Base-by-base conservation (phyloP, 2,888 invertebrate genomes). In the Dione vanillae region DNA sequence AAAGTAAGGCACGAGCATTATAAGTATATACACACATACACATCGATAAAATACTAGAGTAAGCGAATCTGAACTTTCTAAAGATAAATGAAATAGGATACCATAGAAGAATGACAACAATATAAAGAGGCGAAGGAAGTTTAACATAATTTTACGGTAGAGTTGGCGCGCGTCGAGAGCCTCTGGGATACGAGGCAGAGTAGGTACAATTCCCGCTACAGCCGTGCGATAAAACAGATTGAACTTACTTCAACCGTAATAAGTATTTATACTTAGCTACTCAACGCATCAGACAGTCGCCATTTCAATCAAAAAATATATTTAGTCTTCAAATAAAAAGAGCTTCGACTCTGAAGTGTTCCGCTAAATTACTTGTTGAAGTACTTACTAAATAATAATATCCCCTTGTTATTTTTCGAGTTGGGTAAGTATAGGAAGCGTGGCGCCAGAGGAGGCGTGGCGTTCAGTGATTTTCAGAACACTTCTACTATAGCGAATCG, bases 171-270 rank as follows among this genome's bases (percentile, higher is more conserved):
- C 81, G 82, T 83, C 83, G 83, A 83, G 78, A 84, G 84, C 83
- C 83, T 85, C 76, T 78, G 77, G 84, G 83, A 83, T 86, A 85
- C 83, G 83, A 84, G 82, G 79, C 82, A 80, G 79, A 85, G 86
- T 56, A 56, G 37, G 37, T 88, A 85, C 87, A 86, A 88, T 90
- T 87, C 82, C 81, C 78, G 85, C 87, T 88, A 85, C 90, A 91
- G 90, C 85, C 83, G 86, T 77, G 76, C 89, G 88, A 91, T 92
- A 91, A 91, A 91, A 89, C 84, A 91, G 89, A 92, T 92, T 91
- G 92, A 89, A 89, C 86, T 88, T 84, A 88, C 86, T 89, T 84
- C 82, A 85, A 83, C 84, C 84, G 86, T 89, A 88, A 88, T 90
- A 91, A 88, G 87, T 85, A 87, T 27, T 27, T 27, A 27, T 82